phyloP scores from a whole-genome alignment of 2,113 vertebrate genomes.

The Edolisoma coerulescens region DNA sequence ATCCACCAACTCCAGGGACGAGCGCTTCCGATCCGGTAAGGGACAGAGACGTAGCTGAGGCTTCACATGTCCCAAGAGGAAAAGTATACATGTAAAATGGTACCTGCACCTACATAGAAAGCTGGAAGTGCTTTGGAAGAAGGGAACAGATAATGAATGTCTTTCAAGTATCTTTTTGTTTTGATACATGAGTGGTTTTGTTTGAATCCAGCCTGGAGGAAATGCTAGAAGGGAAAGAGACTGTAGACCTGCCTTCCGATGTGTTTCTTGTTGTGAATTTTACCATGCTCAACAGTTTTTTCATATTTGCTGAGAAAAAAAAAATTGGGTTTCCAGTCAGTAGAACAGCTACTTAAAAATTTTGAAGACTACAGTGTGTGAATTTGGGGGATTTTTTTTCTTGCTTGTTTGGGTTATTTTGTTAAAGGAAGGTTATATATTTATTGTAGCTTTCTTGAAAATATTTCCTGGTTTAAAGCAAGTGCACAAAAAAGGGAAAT shows the following conservation, averaged over 20 bases:
- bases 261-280: background rate
- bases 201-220: background rate
- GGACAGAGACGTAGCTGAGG: background rate
- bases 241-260: background rate
- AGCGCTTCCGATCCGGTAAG: conserved; percentile 94
- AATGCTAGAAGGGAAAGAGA: background rate
- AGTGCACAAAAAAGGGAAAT: conserved; percentile 44
- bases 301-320: background rate
- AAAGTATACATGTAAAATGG: background rate
- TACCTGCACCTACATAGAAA: background rate
- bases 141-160: background rate
- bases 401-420: background rate
- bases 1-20: conserved; percentile 84
- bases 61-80: background rate
- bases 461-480: conserved; percentile 32
- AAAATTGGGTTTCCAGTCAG: background rate
- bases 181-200: background rate
- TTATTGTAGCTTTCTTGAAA: background rate
- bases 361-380: background rate
- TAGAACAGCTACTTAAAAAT: background rate
- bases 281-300: background rate
- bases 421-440: background rate
- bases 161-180: background rate
- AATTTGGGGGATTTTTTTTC: background rate
- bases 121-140: background rate